Evolutionary conservation across 2,888 invertebrate species (phyloP), one percentile per base, ranked within the genome.

Genomic region (Nomada fucata): DNA sequence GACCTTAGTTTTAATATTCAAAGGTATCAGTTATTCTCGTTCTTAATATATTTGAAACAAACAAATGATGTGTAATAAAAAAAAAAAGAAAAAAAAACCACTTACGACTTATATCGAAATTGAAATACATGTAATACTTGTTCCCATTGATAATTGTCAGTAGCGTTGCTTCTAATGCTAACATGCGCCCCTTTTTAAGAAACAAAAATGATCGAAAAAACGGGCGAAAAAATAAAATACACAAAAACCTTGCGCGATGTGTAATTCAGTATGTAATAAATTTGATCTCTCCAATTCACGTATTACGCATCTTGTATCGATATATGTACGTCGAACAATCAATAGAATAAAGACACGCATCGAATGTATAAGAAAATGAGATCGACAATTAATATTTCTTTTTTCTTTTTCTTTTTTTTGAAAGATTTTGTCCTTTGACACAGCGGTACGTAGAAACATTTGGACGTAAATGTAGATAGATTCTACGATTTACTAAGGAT

Each of bases 401-500:
- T 29, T 29, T 29, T 29, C 29, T 29, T 36, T 36, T 36, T 36
- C 36, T 36, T 36, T 36, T 36, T 63, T 52, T 36, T 15, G 20
- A 65, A 70, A 42, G 26, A 13, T 57, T 82, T 55, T 50, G 61
- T 72, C 65, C 53, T 70, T 64, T 59, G 61, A 73, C 76, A 82
- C 65, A 78, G 65, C 68, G 81, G 20, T 36, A 59, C 77, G 84
- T 55, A 72, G 68, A 84, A 61, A 63, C 44, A 70, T 74, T 70
- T 60, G 55, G 64, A 73, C 69, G 70, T 69, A 63, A 76, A 82
- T 76, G 77, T 76, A 84, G 79, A 77, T 57, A 76, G 79, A 89
- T 83, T 87, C 85, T 85, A 80, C 77, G 71, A 80, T 83, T 78
- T 88, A 83, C 77, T 93, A 92, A 90, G 93, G 91, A 90, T 93